Evolutionary conservation across 2,888 invertebrate species (phyloP), one percentile per base, ranked within the genome.

Genomic region (Pterobdella sp.): DNA sequence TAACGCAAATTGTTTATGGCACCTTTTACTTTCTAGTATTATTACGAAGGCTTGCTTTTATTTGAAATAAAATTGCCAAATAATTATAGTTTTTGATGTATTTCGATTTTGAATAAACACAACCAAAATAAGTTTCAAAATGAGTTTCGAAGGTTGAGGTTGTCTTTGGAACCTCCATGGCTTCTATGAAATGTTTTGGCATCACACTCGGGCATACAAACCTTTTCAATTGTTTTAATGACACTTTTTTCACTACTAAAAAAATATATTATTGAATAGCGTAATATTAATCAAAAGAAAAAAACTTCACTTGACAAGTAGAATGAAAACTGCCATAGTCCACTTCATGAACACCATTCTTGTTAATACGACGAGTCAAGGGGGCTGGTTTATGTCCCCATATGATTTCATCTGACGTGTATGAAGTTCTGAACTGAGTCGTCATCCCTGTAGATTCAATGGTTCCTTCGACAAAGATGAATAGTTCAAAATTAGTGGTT

Each of bases 401-500:
- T 35, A 83, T 77, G 67, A 84, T 82, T 77, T 84, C 84, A 1
- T 81, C 81, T 0, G 85, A 85, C 37, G 86, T 81, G 78, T 86
- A 86, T 42, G 85, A 85, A 71, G 85, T 86, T 14, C 86, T 78
- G 0, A 85, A 85, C 78, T 86, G 86, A 1, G 76, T 75, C 14
- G 71, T n/a, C 75, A 75, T 76, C 4, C 76, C 76, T 4, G 76
- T 75, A 4, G 73, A 74, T 52, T 77, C 76, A 14, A 76, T 70
- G 1, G 75, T 76, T 1, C 76, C 77, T 49, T 77, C 96, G 79
- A 97, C 87, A 86, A 96, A 93, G 37, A 94, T 94, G 75, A 96
- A 93, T 78, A 96, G 92, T 84, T 97, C 96, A 82, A 96, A 96
- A 79, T 92, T 88, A 82, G 93, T 95, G 79, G 90, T 87, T 72